phyloP scores from a whole-genome alignment of 1,140 invertebrate species.

The Odontomachus brunneus region DNA sequence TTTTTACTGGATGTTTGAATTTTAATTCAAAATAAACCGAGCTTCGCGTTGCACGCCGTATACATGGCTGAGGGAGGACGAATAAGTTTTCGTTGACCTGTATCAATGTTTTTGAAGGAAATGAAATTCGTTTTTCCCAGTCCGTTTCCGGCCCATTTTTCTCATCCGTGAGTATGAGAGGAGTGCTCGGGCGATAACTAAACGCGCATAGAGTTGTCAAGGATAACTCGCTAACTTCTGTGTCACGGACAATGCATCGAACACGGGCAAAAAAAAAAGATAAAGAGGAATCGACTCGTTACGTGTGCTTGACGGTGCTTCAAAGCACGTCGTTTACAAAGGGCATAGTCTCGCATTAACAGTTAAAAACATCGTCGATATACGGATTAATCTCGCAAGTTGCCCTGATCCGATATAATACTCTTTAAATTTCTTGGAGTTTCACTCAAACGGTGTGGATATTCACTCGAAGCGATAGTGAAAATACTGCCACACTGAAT shows the following conservation, averaged over 20 bases:
- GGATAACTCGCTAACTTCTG: constrained; percentile 19
- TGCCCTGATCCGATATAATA: constrained; percentile 2
- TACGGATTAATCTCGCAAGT: constrained; percentile 2
- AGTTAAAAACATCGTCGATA: constrained; percentile 39
- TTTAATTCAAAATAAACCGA: constrained; percentile 19
- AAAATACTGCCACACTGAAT: too few relatives aligned
- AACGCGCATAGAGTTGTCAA: constrained; percentile 1
- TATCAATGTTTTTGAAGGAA: constrained; percentile 29
- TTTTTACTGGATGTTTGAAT: constrained; percentile 26
- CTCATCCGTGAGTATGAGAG: neutral
- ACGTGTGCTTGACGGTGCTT: neutral
- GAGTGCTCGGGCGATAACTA: neutral
- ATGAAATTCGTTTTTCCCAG: neutral
- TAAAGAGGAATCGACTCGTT: neutral
- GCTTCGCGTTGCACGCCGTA: neutral
- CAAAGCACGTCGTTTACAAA: constrained; percentile 35
- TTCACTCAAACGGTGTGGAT: too few relatives aligned
- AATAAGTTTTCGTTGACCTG: too few relatives aligned
- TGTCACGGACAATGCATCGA: neutral
- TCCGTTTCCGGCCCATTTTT: neutral
- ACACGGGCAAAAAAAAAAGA: constrained; percentile 1
- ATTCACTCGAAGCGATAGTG: too few relatives aligned
- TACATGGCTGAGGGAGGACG: too few relatives aligned
- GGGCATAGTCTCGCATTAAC: constrained; percentile 18
- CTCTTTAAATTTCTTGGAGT: too few relatives aligned